A percentile compares a stretch with the other conserved stretches of the same genome.
phyloP scores from a whole-genome alignment of 2,113 vertebrate species.

The Columbina picui region DNA sequence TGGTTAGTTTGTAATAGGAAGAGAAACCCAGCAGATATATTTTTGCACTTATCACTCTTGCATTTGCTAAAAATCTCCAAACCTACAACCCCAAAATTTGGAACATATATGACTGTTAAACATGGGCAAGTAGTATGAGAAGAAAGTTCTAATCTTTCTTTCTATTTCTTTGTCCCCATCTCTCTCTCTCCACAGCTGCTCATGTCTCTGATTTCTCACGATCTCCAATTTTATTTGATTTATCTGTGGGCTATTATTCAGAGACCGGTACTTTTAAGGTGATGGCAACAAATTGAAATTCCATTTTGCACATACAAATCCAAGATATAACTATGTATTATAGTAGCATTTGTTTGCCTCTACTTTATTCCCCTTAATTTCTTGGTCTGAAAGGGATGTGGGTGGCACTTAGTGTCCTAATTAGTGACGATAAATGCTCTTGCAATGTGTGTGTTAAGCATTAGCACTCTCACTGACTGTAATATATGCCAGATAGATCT shows the following conservation, averaged over 20 bases:
- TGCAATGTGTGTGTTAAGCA: background rate
- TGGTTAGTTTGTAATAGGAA: background rate
- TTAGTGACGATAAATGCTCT: background rate
- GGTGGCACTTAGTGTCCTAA: background rate
- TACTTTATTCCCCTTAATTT: background rate
- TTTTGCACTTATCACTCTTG: background rate
- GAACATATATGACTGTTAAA: background rate
- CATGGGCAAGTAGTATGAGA: background rate
- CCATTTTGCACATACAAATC: background rate
- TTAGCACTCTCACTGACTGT: background rate
- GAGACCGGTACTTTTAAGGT: background rate
- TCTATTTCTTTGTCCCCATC: background rate
- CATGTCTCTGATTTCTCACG: background rate
- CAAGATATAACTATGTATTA: background rate
- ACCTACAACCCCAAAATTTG: background rate
- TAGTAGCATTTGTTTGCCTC: background rate
- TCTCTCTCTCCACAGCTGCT: background rate
- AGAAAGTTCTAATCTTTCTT: background rate
- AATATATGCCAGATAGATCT: background rate
- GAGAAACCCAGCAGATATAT: background rate
- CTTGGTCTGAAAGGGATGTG: background rate
- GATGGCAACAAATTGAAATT: background rate
- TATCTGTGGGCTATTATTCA: background rate
- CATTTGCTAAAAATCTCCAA: background rate
- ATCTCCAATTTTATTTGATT: background rate